Evolutionary conservation across 2,888 invertebrate species (phyloP), one percentile per base, ranked within the genome.

Genomic region (Thecophora atra): DNA sequence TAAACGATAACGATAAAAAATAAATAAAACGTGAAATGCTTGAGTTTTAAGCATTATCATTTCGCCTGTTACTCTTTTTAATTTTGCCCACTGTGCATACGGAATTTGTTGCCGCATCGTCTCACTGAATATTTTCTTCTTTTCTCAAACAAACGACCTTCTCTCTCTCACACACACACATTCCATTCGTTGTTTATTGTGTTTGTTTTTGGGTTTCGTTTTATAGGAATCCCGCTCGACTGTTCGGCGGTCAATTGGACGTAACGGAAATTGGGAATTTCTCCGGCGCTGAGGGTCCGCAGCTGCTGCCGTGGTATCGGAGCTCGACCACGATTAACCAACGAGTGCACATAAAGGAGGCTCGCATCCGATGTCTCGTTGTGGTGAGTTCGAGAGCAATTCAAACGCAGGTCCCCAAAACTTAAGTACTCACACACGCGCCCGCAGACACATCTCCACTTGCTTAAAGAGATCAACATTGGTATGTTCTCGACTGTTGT

Each of bases 331-430:
- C 85, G 78, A 72, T 77, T 83, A 76, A 81, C 66, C 81, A 84
- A 56, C 80, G 90, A 73, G 87, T 85, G 76, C 85, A 91, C 82
- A 87, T 91, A 86, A 87, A 87, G 63, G 89, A 90, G 11, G 88
- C 90, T 7, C 83, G 83, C 58, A 85, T 91, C 62, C 89, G 88
- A 79, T 87, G 88, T 69, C 88, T 89, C 73, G 85, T 90, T 62
- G 90, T 91, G 86, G 88, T 88, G 82, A 78, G 84, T 78, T 37
- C 44, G 51, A 24, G 42, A 54, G 19, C 17, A 60, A 62, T 51
- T 70, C 60, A 60, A 30, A 15, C 26, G 37, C 17, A 26, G 17
- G 13, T n/a, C 2, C 44, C 47, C 19, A 42, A 24, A 5, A 17
- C 56, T 11, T 7, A 30, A 15, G 11, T 26, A 21, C n/a, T 24